Evolutionary conservation across 2,888 invertebrate genomes (phyloP), one percentile per base, ranked within the genome.

Genomic region (Syrista parreyssii): DNA sequence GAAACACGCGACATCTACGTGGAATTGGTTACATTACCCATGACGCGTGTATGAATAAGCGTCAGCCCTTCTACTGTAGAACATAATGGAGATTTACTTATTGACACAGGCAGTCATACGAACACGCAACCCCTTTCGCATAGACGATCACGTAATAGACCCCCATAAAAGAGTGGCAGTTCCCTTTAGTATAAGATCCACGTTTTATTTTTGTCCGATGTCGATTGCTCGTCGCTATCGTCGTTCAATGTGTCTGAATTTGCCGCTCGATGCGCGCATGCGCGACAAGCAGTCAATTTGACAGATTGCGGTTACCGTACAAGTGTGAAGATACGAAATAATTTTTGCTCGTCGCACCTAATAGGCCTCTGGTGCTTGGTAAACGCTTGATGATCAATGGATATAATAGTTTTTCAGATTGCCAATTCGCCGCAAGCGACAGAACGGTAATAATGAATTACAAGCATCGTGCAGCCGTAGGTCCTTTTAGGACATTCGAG

Each of bases 1-100:
- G 23, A 2, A 9, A 33, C 23, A 33, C 12, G 71, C 4, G 31
- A 33, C 31, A 23, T 12, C 11, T 33, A 31, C 79, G 78, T 83
- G 81, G 81, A 83, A 83, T 83, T 80, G 80, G 84, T 84, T 85
- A 82, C 85, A 84, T 82, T 80, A 82, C 78, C 81, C 71, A 72
- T 68, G 68, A 75, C 76, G 77, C 73, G 40, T 55, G 9, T 23
- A 23, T 23, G 23, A 55, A 55, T 55, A 9, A 23, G 40, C 9
- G 9, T 23, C 23, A 55, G 23, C 23, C 55, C 55, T 4, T 40
- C 15, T 23, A 55, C 23, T 23, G 23, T 2, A 0, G 55, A 55
- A 23, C 68, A 76, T 75, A 79, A 81, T 81, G 40, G 75, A 81
- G 80, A 81, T 78, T 81, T 81, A 79, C 75, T 79, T 78, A 55